Evolutionary conservation across 2,888 invertebrate species (phyloP).

Genomic region (Sarcophaga subvicina): DNA sequence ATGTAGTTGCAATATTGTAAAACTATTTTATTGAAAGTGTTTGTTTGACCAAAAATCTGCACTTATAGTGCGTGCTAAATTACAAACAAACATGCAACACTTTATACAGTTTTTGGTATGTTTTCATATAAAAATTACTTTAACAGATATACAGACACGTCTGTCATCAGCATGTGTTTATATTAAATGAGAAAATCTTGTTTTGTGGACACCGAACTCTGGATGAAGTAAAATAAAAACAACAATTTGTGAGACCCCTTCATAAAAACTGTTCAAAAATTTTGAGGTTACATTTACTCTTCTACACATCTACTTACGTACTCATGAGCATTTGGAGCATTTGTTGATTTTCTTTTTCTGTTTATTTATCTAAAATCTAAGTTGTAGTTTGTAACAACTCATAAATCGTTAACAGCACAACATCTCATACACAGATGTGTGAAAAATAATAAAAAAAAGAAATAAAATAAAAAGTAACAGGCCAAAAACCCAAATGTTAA

Average conservation of each 20-base stretch:
- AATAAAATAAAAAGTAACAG: not conserved
- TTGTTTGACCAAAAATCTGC: too few relatives aligned
- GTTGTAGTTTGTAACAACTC: not conserved
- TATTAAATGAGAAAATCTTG: conserved; percentile 8
- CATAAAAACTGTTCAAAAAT: not conserved
- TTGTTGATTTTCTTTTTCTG: too few relatives aligned
- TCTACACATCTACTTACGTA: too few relatives aligned
- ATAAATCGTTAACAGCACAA: conserved; percentile 1
- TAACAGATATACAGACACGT: not conserved
- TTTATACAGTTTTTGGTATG: too few relatives aligned
- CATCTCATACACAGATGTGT: not conserved
- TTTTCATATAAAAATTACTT: not conserved
- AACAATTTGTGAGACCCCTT: not conserved
- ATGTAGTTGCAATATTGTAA: too few relatives aligned
- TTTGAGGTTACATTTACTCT: too few relatives aligned
- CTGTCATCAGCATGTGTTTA: not conserved
- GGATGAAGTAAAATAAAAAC: not conserved
- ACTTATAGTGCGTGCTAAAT: too few relatives aligned
- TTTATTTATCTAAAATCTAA: too few relatives aligned
- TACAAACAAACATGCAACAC: too few relatives aligned
- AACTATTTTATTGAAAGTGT: too few relatives aligned
- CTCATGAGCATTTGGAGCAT: too few relatives aligned
- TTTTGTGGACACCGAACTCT: conserved; percentile 1
- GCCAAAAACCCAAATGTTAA: conserved; percentile 12
- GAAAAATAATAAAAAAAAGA: too few relatives aligned